phyloP scores from a whole-genome alignment of 2,113 vertebrate genomes.

The Smithornis capensis region DNA sequence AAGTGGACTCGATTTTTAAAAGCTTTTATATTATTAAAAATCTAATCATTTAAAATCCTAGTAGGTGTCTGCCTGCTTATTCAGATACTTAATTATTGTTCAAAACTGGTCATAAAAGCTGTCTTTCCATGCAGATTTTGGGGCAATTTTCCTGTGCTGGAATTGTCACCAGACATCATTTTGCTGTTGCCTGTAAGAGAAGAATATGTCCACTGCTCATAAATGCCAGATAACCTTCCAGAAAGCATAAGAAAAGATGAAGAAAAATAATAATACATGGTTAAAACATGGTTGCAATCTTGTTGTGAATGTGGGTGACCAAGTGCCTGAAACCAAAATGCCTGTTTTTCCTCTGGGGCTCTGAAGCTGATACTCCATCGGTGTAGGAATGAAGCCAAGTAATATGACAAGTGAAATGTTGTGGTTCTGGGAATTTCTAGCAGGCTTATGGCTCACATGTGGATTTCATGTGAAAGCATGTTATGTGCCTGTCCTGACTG shows the following conservation, averaged over 20 bases:
- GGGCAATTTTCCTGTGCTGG: background rate
- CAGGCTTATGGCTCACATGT: conserved; percentile 7
- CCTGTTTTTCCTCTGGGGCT: background rate
- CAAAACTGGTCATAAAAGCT: background rate
- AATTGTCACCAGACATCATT: background rate
- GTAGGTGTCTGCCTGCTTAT: background rate
- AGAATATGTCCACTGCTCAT: background rate
- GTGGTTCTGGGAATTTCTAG: conserved; percentile 52
- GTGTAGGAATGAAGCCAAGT: conserved; percentile 6
- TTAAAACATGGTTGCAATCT: background rate
- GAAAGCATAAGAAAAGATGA: background rate
- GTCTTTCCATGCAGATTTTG: background rate
- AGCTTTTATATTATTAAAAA: background rate
- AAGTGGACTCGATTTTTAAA: background rate
- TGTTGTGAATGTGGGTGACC: background rate
- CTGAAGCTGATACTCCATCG: background rate
- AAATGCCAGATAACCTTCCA: background rate
- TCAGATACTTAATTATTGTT: background rate
- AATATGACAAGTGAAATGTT: conserved; percentile 40
- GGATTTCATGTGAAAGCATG: conserved; percentile 48
- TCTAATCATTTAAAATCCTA: background rate
- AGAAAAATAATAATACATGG: background rate
- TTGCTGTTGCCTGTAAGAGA: background rate
- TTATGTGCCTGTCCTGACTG: conserved; percentile 13
- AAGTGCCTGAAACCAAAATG: background rate